Evolutionary conservation across 2,113 vertebrate genomes (phyloP).

Genomic region (Petromus typicus): DNA sequence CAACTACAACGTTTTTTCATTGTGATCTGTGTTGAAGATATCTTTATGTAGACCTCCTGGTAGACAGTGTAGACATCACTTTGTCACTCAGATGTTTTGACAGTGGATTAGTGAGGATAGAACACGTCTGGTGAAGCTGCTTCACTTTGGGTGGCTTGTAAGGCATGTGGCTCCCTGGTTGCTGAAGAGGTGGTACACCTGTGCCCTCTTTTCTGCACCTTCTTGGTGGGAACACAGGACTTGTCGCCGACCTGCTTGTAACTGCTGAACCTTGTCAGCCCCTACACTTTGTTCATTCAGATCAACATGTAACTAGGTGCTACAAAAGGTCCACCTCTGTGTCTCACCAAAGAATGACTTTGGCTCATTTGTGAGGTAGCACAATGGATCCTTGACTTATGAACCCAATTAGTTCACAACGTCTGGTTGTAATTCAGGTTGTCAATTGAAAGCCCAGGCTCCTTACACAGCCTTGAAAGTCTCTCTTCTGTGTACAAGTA

Average conservation of each 20-base stretch:
- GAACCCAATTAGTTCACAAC: too few relatives aligned
- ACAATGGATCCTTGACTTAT: too few relatives aligned
- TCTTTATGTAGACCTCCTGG: not conserved
- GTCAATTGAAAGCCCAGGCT: too few relatives aligned
- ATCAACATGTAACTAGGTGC: accelerated
- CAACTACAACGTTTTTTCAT: not conserved
- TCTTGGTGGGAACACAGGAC: not conserved
- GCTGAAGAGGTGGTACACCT: not conserved
- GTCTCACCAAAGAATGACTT: too few relatives aligned
- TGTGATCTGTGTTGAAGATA: not conserved
- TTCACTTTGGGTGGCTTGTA: not conserved
- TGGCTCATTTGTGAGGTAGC: too few relatives aligned
- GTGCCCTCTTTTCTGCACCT: not conserved
- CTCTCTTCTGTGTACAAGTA: too few relatives aligned
- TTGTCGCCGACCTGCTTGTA: too few relatives aligned
- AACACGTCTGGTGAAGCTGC: too few relatives aligned
- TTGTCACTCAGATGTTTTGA: not conserved
- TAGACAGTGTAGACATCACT: not conserved
- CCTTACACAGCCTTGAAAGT: too few relatives aligned
- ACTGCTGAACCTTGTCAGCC: not conserved
- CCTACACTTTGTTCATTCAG: not conserved
- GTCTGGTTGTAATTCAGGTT: too few relatives aligned
- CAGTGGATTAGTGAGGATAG: accelerated
- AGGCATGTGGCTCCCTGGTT: accelerated
- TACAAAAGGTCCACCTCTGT: not conserved